These are phyloP conservation scores for Tipula unca DNA, from an alignment of 2,888 invertebrate species.

Conservation along the genomic window DNA sequence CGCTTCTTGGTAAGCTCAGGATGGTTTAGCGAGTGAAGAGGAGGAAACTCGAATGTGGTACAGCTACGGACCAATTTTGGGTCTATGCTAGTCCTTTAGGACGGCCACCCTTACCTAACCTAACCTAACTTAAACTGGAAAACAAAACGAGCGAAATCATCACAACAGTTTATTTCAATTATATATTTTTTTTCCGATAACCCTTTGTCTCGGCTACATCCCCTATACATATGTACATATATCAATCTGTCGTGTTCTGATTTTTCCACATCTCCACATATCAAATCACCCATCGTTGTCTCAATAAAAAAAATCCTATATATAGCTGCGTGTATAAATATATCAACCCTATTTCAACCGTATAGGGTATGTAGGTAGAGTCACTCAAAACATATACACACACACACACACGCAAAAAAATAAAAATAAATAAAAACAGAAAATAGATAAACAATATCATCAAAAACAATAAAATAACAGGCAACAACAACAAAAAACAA, in stretches of 20 bases:
- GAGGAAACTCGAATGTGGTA: too few species aligned
- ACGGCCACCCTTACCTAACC: too few species aligned
- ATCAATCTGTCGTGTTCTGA: not conserved
- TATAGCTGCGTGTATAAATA: not conserved
- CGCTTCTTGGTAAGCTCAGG: too few species aligned
- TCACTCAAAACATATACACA: not conserved
- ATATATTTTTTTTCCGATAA: not conserved
- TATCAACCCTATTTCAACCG: not conserved
- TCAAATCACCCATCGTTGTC: not conserved
- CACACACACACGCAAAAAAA: not conserved
- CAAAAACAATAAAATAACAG: not conserved
- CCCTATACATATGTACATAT: too few species aligned
- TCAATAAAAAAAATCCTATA: not conserved
- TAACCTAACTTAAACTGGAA: too few species aligned
- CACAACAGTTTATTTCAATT: not conserved
- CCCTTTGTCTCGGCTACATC: not conserved
- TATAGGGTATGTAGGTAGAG: not conserved
- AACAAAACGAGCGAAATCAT: too few species aligned
- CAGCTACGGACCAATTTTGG: too few species aligned
- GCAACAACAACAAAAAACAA: not conserved
- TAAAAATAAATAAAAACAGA: not conserved
- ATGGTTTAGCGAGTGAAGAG: too few species aligned
- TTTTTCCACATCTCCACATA: not conserved
- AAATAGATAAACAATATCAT: slow-evolving; percentile 14
- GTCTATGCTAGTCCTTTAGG: too few species aligned